Evolutionary conservation across 1,140 invertebrate species (phyloP).

Genomic region (Orussus abietinus): DNA sequence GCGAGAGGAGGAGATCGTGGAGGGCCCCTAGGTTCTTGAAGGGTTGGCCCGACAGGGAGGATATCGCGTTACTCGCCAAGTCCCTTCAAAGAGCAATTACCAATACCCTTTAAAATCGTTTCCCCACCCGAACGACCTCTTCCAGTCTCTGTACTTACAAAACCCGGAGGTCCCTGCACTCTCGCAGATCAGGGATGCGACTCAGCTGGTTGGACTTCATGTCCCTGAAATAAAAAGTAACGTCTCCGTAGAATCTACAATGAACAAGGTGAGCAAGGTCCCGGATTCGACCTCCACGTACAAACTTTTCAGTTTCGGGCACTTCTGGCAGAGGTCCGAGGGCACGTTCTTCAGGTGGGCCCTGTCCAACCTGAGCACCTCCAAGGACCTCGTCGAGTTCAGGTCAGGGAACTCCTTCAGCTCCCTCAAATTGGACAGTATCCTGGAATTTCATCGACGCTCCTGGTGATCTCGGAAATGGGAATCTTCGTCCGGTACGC

Average conservation of each 20-base stretch:
- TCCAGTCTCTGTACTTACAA: slow-evolving; percentile 69
- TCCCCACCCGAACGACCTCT: slow-evolving; percentile 6
- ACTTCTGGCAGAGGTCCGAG: slow-evolving; percentile 68
- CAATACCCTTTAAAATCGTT: slow-evolving; percentile 7
- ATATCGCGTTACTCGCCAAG: slow-evolving; percentile 80
- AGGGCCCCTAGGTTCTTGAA: slow-evolving; percentile 70
- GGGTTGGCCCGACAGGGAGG: slow-evolving; percentile 62
- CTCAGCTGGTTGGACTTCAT: slow-evolving; percentile 76
- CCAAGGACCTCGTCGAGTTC: slow-evolving; percentile 71
- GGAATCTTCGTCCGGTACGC: slow-evolving; percentile 2
- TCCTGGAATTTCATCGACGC: slow-evolving; percentile 55
- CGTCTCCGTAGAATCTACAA: neutral
- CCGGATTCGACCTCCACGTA: slow-evolving; percentile 58
- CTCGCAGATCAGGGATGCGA: slow-evolving; percentile 66
- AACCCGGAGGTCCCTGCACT: slow-evolving; percentile 73
- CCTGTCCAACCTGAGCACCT: slow-evolving; percentile 77
- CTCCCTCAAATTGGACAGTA: slow-evolving; percentile 78
- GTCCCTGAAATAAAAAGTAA: slow-evolving; percentile 62
- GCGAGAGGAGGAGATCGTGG: slow-evolving; percentile 79
- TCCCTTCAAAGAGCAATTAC: slow-evolving; percentile 61
- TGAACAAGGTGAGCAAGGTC: slow-evolving; percentile 8
- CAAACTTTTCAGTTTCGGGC: slow-evolving; percentile 80
- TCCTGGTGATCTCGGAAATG: slow-evolving; percentile 1
- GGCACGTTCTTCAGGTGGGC: slow-evolving; percentile 71
- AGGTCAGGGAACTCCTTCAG: slow-evolving; percentile 77